A percentile compares a stretch with the other conserved stretches of the same genome.
Conservation (phyloP, 2,797 vertebrate genomes). For the Pagetopsis macropterus region DNA sequence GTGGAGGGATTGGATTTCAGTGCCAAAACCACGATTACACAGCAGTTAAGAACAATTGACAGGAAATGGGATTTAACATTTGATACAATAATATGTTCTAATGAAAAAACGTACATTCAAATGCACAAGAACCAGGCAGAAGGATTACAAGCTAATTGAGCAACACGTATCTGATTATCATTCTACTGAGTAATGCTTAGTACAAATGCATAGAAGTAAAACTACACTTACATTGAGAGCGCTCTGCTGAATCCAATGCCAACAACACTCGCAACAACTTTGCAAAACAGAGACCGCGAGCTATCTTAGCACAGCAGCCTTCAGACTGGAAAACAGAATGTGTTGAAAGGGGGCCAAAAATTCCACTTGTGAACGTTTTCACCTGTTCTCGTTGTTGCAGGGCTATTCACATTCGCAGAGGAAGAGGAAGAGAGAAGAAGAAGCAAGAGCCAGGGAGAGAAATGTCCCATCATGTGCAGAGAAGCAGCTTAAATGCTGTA, state of each 20-base stretch:
- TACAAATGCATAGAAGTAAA: conserved; percentile 7
- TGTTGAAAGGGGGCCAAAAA: conserved; percentile 73
- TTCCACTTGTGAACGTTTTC: conserved; percentile 75
- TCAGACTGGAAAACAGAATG: conserved; percentile 61
- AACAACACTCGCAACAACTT: conserved; percentile 23
- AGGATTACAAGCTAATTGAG: not conserved
- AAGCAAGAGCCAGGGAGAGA: conserved; percentile 22
- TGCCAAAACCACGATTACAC: conserved; percentile 49
- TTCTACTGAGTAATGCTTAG: conserved; percentile 2
- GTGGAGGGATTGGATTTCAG: conserved; percentile 40
- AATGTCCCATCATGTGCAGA: conserved; percentile 33
- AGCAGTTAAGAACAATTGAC: conserved; percentile 47
- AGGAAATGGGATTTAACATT: conserved; percentile 41
- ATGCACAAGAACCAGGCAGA: not conserved
- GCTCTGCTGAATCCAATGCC: conserved; percentile 12
- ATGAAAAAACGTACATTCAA: conserved; percentile 30
- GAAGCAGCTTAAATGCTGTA: conserved; percentile 19
- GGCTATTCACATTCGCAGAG: conserved; percentile 44
- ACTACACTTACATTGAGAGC: conserved; percentile 10
- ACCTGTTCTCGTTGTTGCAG: conserved; percentile 67
- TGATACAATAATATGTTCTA: conserved; percentile 43
- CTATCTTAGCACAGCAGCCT: conserved; percentile 43
- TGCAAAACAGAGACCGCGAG: conserved; percentile 24
- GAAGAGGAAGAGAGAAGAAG: conserved; percentile 1
- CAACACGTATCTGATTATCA: conserved; percentile 3